phyloP scores from a whole-genome alignment of 2,888 invertebrate genomes.

The Spisula solida region DNA sequence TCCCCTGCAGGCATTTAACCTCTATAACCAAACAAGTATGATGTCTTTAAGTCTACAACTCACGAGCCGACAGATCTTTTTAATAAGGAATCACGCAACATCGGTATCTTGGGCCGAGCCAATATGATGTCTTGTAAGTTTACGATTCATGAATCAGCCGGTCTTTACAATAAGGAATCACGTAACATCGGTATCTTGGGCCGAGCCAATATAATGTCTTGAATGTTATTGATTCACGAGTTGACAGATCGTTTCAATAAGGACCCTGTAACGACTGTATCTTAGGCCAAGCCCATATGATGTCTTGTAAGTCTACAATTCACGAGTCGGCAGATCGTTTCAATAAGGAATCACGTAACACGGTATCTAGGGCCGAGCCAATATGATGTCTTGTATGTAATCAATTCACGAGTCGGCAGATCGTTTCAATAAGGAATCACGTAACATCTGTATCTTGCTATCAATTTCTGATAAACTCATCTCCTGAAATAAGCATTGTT shows the following conservation, averaged over 20 bases:
- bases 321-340: conserved; percentile 40
- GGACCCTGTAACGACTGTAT: conserved; percentile 63
- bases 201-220: no score
- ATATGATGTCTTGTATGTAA: no score
- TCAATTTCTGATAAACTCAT: conserved; percentile 73
- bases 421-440: conserved; percentile 61
- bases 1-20: no score
- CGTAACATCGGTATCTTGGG: no score
- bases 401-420: not conserved
- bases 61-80: conserved; percentile 35
- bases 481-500: conserved; percentile 57
- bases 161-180: conserved; percentile 25
- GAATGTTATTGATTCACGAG: not conserved
- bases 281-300: no score
- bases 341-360: no score
- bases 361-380: no score
- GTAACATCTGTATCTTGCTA: conserved; percentile 66
- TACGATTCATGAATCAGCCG: not conserved
- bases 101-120: conserved; percentile 16
- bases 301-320: not conserved
- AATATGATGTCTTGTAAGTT: no score
- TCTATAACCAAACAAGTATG: no score
- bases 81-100: conserved; percentile 63
- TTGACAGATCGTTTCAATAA: conserved; percentile 52
- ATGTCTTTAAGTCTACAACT: not conserved